A percentile compares a stretch with the other conserved stretches of the same genome.
Conservation (phyloP, 2,888 invertebrate genomes). For the Tachina fera region DNA sequence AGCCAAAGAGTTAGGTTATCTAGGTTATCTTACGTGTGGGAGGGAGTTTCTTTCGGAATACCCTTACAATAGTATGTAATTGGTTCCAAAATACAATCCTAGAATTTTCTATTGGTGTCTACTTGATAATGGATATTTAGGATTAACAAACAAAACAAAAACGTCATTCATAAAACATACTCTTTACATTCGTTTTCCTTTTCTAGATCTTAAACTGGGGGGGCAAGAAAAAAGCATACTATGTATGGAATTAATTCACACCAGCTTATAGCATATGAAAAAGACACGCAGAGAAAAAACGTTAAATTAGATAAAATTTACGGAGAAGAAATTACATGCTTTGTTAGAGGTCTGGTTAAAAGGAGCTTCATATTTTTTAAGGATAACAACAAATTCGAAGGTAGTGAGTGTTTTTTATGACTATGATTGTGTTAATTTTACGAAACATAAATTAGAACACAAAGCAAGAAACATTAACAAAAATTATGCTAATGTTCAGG, state of each 20-base stretch:
- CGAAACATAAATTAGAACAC: conserved; percentile 34
- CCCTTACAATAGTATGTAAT: too few relatives aligned
- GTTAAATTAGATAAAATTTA: conserved; percentile 39
- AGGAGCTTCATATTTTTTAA: not conserved
- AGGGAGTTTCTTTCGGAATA: too few relatives aligned
- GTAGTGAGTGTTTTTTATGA: not conserved
- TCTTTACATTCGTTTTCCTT: not conserved
- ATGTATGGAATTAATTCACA: conserved; percentile 11
- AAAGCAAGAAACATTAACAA: conserved; percentile 34
- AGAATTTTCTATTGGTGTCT: too few relatives aligned
- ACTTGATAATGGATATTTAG: too few relatives aligned
- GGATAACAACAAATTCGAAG: conserved; percentile 30
- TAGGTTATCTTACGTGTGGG: too few relatives aligned
- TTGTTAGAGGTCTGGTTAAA: conserved; percentile 45
- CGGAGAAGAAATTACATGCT: conserved; percentile 56
- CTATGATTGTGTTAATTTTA: conserved; percentile 37
- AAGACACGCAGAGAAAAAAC: not conserved
- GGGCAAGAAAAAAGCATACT: conserved; percentile 22
- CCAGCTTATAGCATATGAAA: conserved; percentile 21
- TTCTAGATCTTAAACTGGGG: not conserved
- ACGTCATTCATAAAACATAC: not conserved
- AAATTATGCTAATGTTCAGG: not conserved
- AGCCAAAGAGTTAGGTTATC: too few relatives aligned
- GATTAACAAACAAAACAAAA: too few relatives aligned
- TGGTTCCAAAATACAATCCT: too few relatives aligned